Evolutionary conservation across 2,113 vertebrate species (phyloP).

Genomic region (Platichthys flesus): DNA sequence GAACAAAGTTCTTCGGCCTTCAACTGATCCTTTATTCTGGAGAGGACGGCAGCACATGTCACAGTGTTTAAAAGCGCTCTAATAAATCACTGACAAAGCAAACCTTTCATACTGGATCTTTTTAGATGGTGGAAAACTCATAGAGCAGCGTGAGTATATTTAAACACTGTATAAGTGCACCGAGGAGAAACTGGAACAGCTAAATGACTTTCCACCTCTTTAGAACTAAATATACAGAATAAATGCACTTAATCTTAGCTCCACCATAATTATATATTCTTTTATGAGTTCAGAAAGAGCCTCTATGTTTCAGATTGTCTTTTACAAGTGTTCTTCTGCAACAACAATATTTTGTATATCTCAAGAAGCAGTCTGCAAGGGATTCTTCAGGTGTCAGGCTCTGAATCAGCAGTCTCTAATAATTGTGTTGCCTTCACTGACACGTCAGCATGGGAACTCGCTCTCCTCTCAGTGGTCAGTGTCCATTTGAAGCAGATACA

Average conservation of each 20-base stretch:
- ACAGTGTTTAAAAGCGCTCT: slow-evolving; percentile 53
- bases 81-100: slow-evolving; percentile 62
- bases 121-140: slow-evolving; percentile 45
- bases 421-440: slow-evolving; percentile 3
- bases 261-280: not conserved
- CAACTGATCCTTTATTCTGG: slow-evolving; percentile 48
- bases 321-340: not conserved
- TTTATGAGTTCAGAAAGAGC: slow-evolving; percentile 5
- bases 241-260: not conserved
- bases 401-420: slow-evolving; percentile 29
- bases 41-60: slow-evolving; percentile 48
- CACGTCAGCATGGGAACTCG: slow-evolving; percentile 15
- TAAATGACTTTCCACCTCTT: not conserved
- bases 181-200: slow-evolving; percentile 10
- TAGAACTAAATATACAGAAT: too few relatives aligned
- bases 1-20: slow-evolving; percentile 47
- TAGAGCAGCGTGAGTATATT: slow-evolving; percentile 14
- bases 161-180: not conserved
- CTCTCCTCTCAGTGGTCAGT: slow-evolving; percentile 21
- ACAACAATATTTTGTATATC: not conserved
- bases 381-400: not conserved
- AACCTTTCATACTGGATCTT: slow-evolving; percentile 53
- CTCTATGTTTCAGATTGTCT: not conserved
- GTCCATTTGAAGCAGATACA: slow-evolving; percentile 56
- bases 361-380: not conserved